Percentiles rank a stretch among this genome's conserved stretches.
Conservation (phyloP, 2,113 vertebrate genomes). For the Chaetura pelagica region DNA sequence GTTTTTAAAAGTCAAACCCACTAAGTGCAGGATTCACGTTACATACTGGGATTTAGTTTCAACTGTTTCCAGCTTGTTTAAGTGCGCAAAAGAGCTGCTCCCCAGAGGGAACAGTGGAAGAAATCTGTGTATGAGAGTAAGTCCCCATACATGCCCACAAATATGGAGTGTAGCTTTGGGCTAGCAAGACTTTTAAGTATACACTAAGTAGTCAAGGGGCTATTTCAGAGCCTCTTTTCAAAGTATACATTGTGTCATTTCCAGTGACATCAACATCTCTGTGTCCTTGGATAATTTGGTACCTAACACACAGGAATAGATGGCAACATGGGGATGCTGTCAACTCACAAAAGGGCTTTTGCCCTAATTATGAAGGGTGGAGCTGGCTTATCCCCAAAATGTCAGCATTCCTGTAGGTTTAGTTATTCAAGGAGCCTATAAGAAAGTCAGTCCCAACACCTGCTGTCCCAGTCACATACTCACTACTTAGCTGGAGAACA, state of each 20-base stretch:
- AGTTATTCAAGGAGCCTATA: background rate
- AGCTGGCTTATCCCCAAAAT: background rate
- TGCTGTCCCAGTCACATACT: background rate
- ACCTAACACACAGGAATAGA: background rate
- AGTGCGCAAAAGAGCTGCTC: conserved; percentile 35
- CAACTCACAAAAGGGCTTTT: background rate
- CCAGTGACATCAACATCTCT: background rate
- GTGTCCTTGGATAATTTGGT: background rate
- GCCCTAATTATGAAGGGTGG: background rate
- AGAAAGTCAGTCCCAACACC: background rate
- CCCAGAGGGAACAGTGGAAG: background rate
- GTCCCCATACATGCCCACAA: background rate
- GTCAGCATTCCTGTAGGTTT: background rate
- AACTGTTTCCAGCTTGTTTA: conserved; percentile 31
- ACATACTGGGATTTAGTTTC: conserved; percentile 40
- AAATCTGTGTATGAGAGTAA: background rate
- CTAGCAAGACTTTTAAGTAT: background rate
- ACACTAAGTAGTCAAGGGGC: background rate
- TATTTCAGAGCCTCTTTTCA: background rate
- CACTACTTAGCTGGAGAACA: background rate
- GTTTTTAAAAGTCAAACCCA: conserved; percentile 56
- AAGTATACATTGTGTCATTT: background rate
- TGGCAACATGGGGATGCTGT: background rate
- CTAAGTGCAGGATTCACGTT: background rate
- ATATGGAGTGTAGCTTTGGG: background rate